phyloP scores from a whole-genome alignment of 2,888 invertebrate species.

The Nesidiocoris tenuis region DNA sequence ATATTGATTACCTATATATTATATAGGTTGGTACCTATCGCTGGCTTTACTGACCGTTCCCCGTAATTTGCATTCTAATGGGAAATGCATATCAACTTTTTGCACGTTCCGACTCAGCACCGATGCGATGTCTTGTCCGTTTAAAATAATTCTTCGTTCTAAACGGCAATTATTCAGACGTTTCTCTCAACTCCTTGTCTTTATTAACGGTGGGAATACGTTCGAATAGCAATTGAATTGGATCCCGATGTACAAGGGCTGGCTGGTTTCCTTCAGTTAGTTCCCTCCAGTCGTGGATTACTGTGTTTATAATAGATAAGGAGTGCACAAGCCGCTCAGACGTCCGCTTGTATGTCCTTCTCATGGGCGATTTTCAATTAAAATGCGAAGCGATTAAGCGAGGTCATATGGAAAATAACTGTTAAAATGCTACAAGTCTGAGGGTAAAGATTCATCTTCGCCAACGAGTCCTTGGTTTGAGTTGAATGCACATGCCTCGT shows the following conservation, averaged over 20 bases:
- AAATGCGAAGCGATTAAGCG: conserved; percentile 15
- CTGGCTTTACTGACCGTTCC: not conserved
- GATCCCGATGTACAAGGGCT: not conserved
- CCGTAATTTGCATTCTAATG: not conserved
- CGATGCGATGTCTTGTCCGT: not conserved
- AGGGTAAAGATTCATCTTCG: no score
- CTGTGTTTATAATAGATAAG: conserved; percentile 27
- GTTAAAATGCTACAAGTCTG: conserved; percentile 7
- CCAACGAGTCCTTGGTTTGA: not conserved
- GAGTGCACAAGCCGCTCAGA: conserved; percentile 9
- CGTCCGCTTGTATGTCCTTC: not conserved
- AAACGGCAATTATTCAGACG: conserved; percentile 27
- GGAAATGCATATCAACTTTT: not conserved
- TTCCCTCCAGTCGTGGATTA: conserved; percentile 9
- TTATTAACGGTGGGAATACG: conserved; percentile 26
- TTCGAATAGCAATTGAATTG: conserved; percentile 12
- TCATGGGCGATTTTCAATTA: conserved; percentile 13
- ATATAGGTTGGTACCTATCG: no score
- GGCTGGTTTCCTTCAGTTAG: not conserved
- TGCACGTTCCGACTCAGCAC: not conserved
- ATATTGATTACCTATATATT: no score
- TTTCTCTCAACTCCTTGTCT: conserved; percentile 16
- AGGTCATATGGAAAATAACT: conserved; percentile 11
- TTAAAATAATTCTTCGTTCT: not conserved
- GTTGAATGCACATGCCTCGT: not conserved